Percentiles rank a stretch among this genome's conserved stretches.
Evolutionary conservation across 2,113 vertebrate genomes (phyloP).

Genomic region (Callospermophilus lateralis): DNA sequence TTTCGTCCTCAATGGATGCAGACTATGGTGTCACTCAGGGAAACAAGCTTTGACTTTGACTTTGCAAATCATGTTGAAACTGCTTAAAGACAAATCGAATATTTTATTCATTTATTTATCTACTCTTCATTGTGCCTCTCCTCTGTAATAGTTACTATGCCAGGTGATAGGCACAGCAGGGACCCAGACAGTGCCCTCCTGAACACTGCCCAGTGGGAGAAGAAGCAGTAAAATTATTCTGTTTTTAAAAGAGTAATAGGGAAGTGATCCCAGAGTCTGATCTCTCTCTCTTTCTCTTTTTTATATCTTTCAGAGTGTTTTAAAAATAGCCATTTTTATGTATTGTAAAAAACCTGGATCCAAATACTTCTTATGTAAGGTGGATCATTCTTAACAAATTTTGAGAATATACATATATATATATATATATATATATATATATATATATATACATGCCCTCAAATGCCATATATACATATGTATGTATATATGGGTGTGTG

Average conservation of each 20-base stretch:
- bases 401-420: neutral
- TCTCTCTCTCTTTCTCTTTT: neutral
- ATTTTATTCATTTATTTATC: slow-evolving; percentile 10
- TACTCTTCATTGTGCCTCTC: neutral
- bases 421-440: neutral
- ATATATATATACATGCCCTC: too few relatives aligned
- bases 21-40: neutral
- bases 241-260: neutral
- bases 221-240: neutral
- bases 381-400: neutral
- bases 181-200: neutral
- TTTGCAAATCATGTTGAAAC: neutral
- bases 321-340: neutral
- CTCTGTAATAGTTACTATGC: neutral
- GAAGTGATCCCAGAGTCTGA: neutral
- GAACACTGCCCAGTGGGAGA: neutral
- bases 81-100: slow-evolving; percentile 17
- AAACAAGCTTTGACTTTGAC: neutral
- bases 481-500: neutral
- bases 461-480: too few relatives aligned
- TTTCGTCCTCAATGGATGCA: neutral
- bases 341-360: neutral
- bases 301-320: neutral
- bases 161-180: neutral
- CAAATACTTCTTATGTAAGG: neutral